Conservation (phyloP, 2,113 vertebrate genomes). For the Myotis lucifugus region DNA sequence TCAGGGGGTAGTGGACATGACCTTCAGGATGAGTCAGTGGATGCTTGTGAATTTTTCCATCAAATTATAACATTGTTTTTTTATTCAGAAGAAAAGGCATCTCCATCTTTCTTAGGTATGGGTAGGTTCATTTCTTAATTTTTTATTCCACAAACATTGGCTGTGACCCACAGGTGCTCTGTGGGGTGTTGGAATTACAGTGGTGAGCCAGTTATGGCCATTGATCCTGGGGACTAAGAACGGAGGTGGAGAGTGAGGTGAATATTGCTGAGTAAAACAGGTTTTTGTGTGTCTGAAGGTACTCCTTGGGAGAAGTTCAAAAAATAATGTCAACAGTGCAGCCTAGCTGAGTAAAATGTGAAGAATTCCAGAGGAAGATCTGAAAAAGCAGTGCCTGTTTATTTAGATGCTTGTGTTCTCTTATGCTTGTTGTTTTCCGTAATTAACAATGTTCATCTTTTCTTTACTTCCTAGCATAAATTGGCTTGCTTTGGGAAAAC, state of each 20-base stretch:
- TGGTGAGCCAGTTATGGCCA: not conserved
- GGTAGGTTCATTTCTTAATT: not conserved
- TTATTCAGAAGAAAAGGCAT: not conserved
- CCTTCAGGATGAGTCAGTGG: not conserved
- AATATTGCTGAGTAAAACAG: not conserved
- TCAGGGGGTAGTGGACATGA: not conserved
- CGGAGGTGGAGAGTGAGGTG: not conserved
- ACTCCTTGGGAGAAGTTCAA: not conserved
- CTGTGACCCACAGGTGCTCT: not conserved
- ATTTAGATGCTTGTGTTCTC: not conserved
- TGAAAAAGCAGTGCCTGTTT: not conserved
- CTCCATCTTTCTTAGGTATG: not conserved
- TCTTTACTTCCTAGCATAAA: not conserved
- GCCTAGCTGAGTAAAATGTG: not conserved
- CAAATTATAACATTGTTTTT: not conserved
- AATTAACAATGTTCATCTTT: constrained; percentile 23
- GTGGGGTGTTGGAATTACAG: not conserved
- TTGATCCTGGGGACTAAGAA: not conserved
- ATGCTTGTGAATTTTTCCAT: not conserved
- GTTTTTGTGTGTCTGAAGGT: not conserved
- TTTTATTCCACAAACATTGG: not conserved
- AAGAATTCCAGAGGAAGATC: not conserved
- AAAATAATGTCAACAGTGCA: not conserved
- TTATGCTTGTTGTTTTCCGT: not conserved
- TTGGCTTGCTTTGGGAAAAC: not conserved